These are phyloP conservation scores for Lanistes nyassanus DNA, from an alignment of 1,140 invertebrate species.

Conservation along the genomic window DNA sequence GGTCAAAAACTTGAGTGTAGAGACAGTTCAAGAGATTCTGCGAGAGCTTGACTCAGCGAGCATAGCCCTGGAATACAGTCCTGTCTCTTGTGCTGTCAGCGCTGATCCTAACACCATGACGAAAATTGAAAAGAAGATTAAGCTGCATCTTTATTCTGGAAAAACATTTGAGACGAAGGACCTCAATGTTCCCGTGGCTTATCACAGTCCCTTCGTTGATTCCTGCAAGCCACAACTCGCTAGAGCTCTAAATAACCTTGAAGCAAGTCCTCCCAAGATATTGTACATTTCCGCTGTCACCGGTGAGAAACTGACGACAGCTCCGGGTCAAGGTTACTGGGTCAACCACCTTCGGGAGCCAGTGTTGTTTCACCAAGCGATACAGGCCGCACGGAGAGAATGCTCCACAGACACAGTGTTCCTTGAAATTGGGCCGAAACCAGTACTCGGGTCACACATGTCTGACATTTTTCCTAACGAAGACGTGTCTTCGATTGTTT, in stretches of 20 bases:
- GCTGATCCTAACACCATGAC: conserved; percentile 36
- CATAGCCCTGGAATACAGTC: conserved; percentile 48
- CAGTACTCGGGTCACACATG: conserved; percentile 39
- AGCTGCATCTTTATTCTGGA: neutral
- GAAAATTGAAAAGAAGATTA: conserved; percentile 11
- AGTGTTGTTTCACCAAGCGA: conserved; percentile 34
- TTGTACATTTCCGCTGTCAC: conserved; percentile 42
- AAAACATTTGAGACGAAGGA: conserved; percentile 15
- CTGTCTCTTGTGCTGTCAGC: conserved; percentile 44
- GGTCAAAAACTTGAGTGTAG: conserved; percentile 32
- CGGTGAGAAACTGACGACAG: conserved; percentile 18
- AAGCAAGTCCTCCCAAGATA: conserved; percentile 13
- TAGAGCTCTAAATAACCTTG: conserved; percentile 19
- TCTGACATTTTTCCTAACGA: conserved; percentile 31
- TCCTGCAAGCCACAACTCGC: conserved; percentile 12
- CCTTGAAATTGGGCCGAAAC: conserved; percentile 49
- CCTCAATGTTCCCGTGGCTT: conserved; percentile 40
- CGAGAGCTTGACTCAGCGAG: conserved; percentile 26
- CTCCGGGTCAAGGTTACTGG: conserved; percentile 34
- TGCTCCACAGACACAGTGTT: conserved; percentile 33
- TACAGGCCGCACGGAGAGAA: conserved; percentile 20
- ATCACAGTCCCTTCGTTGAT: conserved; percentile 39
- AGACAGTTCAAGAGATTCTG: conserved; percentile 26
- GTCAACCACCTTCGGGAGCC: conserved; percentile 38
- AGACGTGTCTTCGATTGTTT: conserved; percentile 30